Base-by-base conservation (phyloP, 2,113 vertebrate genomes). In the Porphyrio hochstetteri region DNA sequence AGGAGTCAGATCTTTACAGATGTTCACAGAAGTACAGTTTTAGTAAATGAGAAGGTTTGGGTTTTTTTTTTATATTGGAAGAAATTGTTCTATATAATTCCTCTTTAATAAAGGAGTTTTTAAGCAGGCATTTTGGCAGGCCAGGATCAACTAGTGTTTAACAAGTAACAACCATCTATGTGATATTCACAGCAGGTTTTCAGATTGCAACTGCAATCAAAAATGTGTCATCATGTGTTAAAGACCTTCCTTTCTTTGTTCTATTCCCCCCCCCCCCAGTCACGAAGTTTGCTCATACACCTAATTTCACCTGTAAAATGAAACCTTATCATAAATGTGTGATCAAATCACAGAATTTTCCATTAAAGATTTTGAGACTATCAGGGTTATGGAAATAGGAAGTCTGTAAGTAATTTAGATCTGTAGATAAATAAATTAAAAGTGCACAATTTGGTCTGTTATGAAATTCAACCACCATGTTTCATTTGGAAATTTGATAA, bases 181-280 rank as follows among this genome's bases (percentile, higher is more conserved):
- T 19, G 23, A 8, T 29, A 59, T 80, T 57, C 35, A 64, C 21
- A 7, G 5, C 4, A 72, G 36, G 10, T 64, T 84, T 92, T 64
- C 38, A 88, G 46, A 77, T 36, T 57, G 11, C 57, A 75, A 60
- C 16, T 71, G 31, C 19, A 63, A 72, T 59, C 77, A 13, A 59
- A 76, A 90, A 38, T 33, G 12, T 53, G 6, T 2, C 6, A 42
- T 87, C 4, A 24, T 33, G 9, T 69, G 5, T 67, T 70, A 59
- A 72, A 64, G 20, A 55, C 36, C 13, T 64, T 24, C 9, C 71
- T 85, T n/a, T 46, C 6, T 11, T 55, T 64, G 5, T 5, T 25
- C 24, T 65, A 27, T 69, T 50, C 46, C 7, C 0, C 7, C 0
- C 0, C 10, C 13, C 4, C 44, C 24, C 48, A 14, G 7, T 46